These are phyloP conservation scores for Percopsis transmontana DNA, from an alignment of 2,113 vertebrate genomes.

Conservation along the genomic window DNA sequence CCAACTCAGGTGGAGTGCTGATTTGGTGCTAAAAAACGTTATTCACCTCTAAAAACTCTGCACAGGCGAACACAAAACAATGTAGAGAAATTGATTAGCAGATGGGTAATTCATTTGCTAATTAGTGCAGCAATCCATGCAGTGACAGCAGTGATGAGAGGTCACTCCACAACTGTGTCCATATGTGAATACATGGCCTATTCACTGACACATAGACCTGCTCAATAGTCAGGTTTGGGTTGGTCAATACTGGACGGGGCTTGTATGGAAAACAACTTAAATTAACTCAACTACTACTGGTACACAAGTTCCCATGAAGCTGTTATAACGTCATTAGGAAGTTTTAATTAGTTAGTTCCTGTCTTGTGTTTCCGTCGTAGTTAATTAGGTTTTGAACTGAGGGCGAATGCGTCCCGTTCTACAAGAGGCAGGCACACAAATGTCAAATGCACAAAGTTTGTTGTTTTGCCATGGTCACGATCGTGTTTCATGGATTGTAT, in stretches of 20 bases:
- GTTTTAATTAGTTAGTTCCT: slow-evolving; percentile 14
- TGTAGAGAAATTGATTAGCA: not conserved
- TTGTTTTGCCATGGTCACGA: no score
- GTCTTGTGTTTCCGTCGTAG: not conserved
- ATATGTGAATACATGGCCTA: slow-evolving; percentile 49
- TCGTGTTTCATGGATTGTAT: no score
- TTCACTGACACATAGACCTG: slow-evolving; percentile 50
- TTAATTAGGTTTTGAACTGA: slow-evolving; percentile 34
- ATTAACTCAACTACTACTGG: slow-evolving; percentile 22
- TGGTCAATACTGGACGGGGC: slow-evolving; percentile 49
- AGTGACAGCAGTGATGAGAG: slow-evolving; percentile 13
- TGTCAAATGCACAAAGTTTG: no score
- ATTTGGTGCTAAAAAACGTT: not conserved
- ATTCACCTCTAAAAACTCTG: not conserved
- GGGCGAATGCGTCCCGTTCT: not conserved
- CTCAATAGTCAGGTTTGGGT: slow-evolving; percentile 31
- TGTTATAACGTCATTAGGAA: slow-evolving; percentile 25
- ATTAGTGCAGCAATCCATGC: slow-evolving; percentile 36
- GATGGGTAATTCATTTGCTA: slow-evolving; percentile 12
- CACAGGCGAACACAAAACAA: not conserved
- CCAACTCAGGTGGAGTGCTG: no score
- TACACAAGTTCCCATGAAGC: slow-evolving; percentile 30
- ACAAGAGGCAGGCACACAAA: no score
- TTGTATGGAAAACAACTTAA: slow-evolving; percentile 28
- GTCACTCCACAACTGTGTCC: slow-evolving; percentile 48